These are phyloP conservation scores for Chiroxiphia lanceolata DNA, from an alignment of 2,797 vertebrate genomes.

Conservation along the genomic window DNA sequence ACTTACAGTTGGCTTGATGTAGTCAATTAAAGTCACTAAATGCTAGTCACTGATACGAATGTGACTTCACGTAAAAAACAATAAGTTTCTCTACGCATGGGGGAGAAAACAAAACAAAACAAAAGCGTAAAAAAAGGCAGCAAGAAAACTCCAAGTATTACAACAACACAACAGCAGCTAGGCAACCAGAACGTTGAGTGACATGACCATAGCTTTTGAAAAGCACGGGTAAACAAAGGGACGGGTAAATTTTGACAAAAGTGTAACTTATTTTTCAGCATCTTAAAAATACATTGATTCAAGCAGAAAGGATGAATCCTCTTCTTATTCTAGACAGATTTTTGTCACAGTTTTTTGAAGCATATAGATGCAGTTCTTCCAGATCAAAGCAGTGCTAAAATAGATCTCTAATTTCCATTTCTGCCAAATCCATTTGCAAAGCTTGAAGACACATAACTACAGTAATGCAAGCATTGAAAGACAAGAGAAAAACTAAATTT, in stretches of 20 bases:
- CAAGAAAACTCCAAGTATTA: not conserved
- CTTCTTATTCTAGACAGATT: not conserved
- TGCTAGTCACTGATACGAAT: not conserved
- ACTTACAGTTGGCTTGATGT: not conserved
- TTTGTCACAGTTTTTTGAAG: not conserved
- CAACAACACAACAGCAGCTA: not conserved
- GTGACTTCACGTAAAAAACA: not conserved
- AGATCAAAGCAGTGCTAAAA: not conserved
- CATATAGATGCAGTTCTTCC: not conserved
- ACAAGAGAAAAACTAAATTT: not conserved
- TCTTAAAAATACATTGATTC: not conserved
- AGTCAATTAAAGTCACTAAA: not conserved
- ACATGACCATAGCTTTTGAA: not conserved
- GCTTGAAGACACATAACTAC: not conserved
- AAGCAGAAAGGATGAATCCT: not conserved
- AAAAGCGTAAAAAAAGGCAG: not conserved
- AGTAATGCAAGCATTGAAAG: not conserved
- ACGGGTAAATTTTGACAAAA: not conserved
- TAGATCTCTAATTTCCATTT: not conserved
- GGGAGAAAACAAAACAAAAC: not conserved
- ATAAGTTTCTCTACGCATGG: not conserved
- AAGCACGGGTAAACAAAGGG: not conserved
- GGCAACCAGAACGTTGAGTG: not conserved
- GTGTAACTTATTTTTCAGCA: not conserved
- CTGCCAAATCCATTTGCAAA: not conserved